phyloP scores from a whole-genome alignment of 2,113 vertebrate species.

The Platysteira castanea region DNA sequence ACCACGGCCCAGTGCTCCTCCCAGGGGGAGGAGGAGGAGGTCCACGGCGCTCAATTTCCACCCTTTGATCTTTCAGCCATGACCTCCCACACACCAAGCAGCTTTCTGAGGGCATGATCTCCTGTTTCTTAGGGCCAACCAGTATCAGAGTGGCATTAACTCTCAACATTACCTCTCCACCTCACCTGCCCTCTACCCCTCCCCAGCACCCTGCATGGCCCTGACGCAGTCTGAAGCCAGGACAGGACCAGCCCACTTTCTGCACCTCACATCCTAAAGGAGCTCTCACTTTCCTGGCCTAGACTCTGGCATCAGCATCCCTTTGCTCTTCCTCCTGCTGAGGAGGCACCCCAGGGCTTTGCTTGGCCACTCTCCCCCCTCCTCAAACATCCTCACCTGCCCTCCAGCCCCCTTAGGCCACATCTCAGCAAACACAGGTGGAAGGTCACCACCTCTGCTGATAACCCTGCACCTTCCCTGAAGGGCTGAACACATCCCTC shows the following conservation, averaged over 20 bases:
- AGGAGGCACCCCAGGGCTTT: background rate
- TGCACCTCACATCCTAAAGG: background rate
- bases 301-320: background rate
- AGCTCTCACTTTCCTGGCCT: background rate
- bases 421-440: fast-evolving
- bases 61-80: background rate
- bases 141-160: background rate
- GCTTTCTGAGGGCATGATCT: fast-evolving
- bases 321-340: background rate
- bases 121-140: background rate
- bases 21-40: no score
- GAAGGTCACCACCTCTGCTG: background rate
- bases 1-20: background rate
- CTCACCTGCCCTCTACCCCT: background rate
- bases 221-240: background rate
- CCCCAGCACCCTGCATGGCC: background rate
- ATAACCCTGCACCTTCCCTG: background rate
- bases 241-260: background rate
- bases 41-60: background rate
- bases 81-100: background rate
- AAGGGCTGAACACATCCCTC: background rate
- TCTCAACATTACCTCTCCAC: background rate
- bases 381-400: background rate
- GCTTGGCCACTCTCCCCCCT: fast-evolving
- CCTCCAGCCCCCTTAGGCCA: background rate